Evolutionary conservation across 2,113 vertebrate genomes (phyloP).

Genomic region (Tichodroma muraria): DNA sequence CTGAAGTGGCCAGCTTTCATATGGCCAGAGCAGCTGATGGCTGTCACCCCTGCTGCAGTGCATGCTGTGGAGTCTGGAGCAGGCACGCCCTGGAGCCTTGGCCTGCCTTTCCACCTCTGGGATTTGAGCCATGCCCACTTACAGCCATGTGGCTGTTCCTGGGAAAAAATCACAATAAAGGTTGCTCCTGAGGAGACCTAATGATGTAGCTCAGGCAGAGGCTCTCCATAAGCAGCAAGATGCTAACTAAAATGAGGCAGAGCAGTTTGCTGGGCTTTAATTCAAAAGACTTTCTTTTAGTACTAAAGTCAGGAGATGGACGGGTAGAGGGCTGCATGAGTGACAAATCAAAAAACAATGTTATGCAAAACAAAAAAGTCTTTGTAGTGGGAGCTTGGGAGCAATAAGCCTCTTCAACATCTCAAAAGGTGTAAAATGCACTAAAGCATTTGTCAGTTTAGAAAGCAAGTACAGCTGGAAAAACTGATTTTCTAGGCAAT

Average conservation of each 20-base stretch:
- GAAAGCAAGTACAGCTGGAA: not conserved
- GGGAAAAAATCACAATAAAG: not conserved
- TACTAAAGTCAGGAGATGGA: not conserved
- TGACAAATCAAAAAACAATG: not conserved
- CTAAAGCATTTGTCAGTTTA: not conserved
- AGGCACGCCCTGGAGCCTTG: not conserved
- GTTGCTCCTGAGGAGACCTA: not conserved
- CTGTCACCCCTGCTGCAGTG: not conserved
- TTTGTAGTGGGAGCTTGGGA: not conserved
- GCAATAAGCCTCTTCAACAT: not conserved
- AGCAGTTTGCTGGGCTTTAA: not conserved
- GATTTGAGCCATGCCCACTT: not conserved
- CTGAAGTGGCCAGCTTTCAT: not conserved
- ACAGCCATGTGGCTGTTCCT: not conserved
- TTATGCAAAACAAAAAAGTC: not conserved
- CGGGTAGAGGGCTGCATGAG: not conserved
- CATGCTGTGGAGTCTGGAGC: not conserved
- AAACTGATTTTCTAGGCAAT: not conserved
- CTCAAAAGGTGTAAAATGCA: not conserved
- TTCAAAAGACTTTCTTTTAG: not conserved
- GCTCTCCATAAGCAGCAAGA: not conserved
- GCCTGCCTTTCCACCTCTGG: not conserved
- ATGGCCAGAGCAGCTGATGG: accelerated
- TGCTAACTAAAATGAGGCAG: not conserved
- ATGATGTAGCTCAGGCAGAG: not conserved